These are phyloP conservation scores for Ceriagrion tenellum DNA, from an alignment of 2,888 invertebrate species.

Conservation along the genomic window DNA sequence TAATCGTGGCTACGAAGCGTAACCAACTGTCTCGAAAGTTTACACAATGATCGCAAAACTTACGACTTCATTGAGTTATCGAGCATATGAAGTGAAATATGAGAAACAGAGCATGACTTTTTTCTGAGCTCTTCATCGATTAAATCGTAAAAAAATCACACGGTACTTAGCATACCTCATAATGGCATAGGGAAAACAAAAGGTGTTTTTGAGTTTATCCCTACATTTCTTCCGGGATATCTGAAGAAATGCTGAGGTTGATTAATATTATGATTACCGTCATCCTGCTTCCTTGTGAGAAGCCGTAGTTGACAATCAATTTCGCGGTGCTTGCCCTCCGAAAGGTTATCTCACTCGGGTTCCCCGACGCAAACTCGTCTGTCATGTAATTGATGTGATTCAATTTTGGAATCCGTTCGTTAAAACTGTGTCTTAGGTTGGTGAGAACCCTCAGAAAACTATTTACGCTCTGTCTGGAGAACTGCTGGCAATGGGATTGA, in stretches of 20 bases:
- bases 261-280: not conserved
- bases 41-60: not conserved
- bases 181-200: not conserved
- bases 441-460: not conserved
- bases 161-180: not conserved
- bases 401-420: not conserved
- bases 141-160: not conserved
- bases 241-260: not conserved
- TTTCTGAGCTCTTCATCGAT: not conserved
- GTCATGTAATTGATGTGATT: not conserved
- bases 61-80: not conserved
- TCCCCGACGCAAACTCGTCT: not conserved
- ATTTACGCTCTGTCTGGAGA: not conserved
- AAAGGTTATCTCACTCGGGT: not conserved
- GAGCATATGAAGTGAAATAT: not conserved
- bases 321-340: not conserved
- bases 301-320: not conserved
- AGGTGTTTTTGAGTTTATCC: not conserved
- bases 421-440: not conserved
- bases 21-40: constrained; percentile 18
- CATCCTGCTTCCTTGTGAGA: not conserved
- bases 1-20: not conserved
- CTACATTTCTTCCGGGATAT: too few relatives aligned
- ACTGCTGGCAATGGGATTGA: not conserved
- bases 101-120: not conserved